phyloP scores from a whole-genome alignment of 2,797 vertebrate species.

The Malurus leucopterus region DNA sequence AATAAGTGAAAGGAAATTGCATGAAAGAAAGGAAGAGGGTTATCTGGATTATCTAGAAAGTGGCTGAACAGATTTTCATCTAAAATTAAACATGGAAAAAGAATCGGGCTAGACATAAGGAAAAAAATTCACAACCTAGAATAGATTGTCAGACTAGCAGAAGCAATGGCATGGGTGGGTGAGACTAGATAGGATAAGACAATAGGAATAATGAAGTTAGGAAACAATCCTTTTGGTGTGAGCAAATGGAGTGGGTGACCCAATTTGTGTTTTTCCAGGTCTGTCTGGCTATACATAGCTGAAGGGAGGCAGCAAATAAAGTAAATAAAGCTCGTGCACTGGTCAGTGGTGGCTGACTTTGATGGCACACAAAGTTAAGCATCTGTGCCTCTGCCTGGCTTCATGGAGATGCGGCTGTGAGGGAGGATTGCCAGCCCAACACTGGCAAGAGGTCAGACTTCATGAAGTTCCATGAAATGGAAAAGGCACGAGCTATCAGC shows the following conservation, averaged over 20 bases:
- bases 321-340: not conserved
- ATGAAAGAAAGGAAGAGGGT: slow-evolving; percentile 57
- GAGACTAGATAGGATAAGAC: slow-evolving; percentile 51
- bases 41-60: slow-evolving; percentile 60
- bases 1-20: slow-evolving; percentile 58
- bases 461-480: not conserved
- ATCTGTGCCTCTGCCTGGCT: not conserved
- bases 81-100: slow-evolving; percentile 62
- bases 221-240: slow-evolving; percentile 9
- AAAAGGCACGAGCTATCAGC: not conserved
- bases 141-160: not conserved
- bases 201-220: slow-evolving; percentile 29
- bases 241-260: not conserved
- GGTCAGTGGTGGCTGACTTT: not conserved
- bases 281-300: not conserved
- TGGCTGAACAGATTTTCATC: not conserved
- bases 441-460: not conserved
- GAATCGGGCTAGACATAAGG: slow-evolving; percentile 31
- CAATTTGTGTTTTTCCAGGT: not conserved
- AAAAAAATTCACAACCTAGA: slow-evolving; percentile 29
- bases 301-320: slow-evolving; percentile 7
- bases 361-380: not conserved
- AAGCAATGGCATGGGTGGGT: slow-evolving; percentile 36
- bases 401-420: not conserved
- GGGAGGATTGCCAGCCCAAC: not conserved